phyloP scores from a whole-genome alignment of 30 jellyfish, hydroid and myxozoan species.

The Aurelia aurita complex sp. Pacific region DNA sequence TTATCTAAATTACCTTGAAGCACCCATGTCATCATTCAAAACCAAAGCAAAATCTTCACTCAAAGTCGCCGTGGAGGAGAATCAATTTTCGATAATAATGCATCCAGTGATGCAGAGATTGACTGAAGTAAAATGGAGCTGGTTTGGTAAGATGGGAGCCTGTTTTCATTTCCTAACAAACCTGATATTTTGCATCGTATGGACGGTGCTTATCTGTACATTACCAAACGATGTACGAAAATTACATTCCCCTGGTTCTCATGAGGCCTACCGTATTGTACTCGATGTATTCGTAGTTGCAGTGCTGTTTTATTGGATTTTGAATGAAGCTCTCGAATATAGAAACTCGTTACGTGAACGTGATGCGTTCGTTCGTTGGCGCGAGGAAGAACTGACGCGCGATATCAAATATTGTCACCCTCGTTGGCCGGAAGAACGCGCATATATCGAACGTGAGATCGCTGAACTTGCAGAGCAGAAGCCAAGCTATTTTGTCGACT shows the following conservation, averaged over 20 bases:
- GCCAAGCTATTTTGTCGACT: slow-evolving; percentile 78
- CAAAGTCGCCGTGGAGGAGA: slow-evolving; percentile 91
- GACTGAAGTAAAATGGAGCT: slow-evolving; percentile 84
- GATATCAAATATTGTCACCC: slow-evolving; percentile 87
- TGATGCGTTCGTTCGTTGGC: slow-evolving; percentile 72
- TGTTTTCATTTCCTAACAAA: slow-evolving; percentile 43
- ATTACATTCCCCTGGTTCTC: slow-evolving; percentile 36
- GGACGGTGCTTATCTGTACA: slow-evolving; percentile 86
- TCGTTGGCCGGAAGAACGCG: slow-evolving; percentile 98
- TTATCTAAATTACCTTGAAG: slow-evolving; percentile 74
- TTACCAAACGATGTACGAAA: slow-evolving; percentile 45
- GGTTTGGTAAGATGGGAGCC: slow-evolving; percentile 77
- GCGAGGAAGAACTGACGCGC: slow-evolving; percentile 73
- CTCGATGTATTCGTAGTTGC: slow-evolving; percentile 55
- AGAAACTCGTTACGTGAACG: slow-evolving; percentile 57
- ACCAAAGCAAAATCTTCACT: slow-evolving; percentile 79
- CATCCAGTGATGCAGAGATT: slow-evolving; percentile 91
- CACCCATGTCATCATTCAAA: slow-evolving; percentile 46
- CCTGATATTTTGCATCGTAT: slow-evolving; percentile 59
- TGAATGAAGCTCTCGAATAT: slow-evolving; percentile 65
- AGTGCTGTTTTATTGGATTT: slow-evolving; percentile 46
- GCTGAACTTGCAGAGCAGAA: slow-evolving; percentile 46
- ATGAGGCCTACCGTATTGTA: slow-evolving; percentile 25
- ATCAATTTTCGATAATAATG: slow-evolving; percentile 72
- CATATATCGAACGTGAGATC: slow-evolving; percentile 87